These are phyloP conservation scores for Cheilosia soror DNA, from an alignment of 2,888 invertebrate genomes.

Conservation along the genomic window DNA sequence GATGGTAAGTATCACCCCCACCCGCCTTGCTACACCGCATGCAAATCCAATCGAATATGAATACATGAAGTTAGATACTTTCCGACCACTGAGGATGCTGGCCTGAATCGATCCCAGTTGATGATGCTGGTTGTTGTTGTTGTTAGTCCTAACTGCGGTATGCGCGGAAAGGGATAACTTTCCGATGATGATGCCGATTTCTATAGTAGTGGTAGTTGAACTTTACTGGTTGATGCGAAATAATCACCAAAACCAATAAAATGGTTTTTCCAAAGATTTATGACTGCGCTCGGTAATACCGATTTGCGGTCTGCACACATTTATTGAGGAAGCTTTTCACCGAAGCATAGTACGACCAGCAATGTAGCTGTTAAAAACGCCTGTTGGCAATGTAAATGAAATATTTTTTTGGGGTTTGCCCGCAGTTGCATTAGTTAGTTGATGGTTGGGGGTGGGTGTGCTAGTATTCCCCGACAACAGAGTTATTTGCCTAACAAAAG, in stretches of 20 bases:
- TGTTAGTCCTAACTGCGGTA: conserved; percentile 23
- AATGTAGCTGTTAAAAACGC: conserved; percentile 48
- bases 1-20: conserved; percentile 12
- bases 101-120: conserved; percentile 45
- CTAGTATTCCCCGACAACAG: background rate
- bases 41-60: conserved; percentile 63
- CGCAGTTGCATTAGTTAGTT: conserved; percentile 51
- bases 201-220: conserved; percentile 35
- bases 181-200: conserved; percentile 14
- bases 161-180: conserved; percentile 5
- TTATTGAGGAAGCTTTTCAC: conserved; percentile 30
- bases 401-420: conserved; percentile 50
- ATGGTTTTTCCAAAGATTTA: conserved; percentile 66
- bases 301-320: conserved; percentile 58
- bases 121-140: background rate
- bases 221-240: conserved; percentile 56
- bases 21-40: conserved; percentile 3
- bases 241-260: conserved; percentile 71
- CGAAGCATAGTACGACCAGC: conserved; percentile 14
- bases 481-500: background rate
- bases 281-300: conserved; percentile 55
- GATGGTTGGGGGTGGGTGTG: background rate
- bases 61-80: conserved; percentile 42
- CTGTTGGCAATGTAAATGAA: conserved; percentile 55
- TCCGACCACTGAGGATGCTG: conserved; percentile 32